Conservation (phyloP, 2,888 invertebrate species). For the Heliconius charithonia region DNA sequence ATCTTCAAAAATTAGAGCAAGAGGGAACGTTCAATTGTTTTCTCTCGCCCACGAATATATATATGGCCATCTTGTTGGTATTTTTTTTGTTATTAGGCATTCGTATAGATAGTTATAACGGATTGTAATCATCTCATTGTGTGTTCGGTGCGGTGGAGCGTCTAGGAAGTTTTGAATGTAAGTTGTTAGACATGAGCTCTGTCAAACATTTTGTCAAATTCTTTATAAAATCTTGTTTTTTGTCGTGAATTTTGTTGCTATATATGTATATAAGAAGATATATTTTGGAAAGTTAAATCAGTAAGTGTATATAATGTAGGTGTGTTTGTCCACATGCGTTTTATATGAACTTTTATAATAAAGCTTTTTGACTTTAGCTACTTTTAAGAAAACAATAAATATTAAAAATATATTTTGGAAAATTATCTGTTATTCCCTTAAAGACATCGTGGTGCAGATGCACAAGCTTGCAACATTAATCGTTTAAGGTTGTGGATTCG, state of each 20-base stretch:
- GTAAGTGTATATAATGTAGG: no score
- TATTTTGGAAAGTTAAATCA: no score
- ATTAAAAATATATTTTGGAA: no score
- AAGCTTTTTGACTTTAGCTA: no score
- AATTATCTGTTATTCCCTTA: no score
- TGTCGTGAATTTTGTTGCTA: neutral
- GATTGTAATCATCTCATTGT: slow-evolving; percentile 83
- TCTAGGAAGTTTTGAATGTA: slow-evolving; percentile 54
- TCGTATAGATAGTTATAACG: slow-evolving; percentile 77
- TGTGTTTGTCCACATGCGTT: no score
- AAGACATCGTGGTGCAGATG: no score
- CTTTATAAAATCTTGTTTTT: neutral
- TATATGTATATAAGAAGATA: no score
- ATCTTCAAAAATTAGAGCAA: slow-evolving; percentile 81
- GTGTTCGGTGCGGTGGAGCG: slow-evolving; percentile 64
- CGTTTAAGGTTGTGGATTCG: no score
- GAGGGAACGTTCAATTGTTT: slow-evolving; percentile 78
- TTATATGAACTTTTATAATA: no score
- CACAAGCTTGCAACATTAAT: no score
- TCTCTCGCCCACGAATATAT: slow-evolving; percentile 79
- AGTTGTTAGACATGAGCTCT: neutral
- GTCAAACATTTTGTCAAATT: neutral
- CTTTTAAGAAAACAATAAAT: no score
- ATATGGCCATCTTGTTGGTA: slow-evolving; percentile 68
- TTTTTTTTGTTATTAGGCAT: slow-evolving; percentile 60